These are phyloP conservation scores for Brenthis daphne DNA, from an alignment of 2,888 invertebrate genomes.

Conservation along the genomic window DNA sequence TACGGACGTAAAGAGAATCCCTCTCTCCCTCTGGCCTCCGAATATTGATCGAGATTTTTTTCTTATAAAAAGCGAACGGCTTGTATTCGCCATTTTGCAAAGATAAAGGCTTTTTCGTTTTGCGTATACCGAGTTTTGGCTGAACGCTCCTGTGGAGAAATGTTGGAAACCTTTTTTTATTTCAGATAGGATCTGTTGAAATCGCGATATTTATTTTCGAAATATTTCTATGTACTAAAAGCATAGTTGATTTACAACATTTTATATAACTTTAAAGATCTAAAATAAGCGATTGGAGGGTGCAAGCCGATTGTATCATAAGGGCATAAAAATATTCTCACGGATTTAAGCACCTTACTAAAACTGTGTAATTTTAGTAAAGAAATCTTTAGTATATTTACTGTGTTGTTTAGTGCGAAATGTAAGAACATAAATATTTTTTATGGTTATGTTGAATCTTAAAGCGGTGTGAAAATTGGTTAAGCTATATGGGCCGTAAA, in stretches of 20 bases:
- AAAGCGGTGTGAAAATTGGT: constrained; percentile 3
- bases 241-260: constrained; percentile 27
- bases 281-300: too few species aligned
- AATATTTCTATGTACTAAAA: constrained; percentile 41
- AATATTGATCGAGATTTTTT: constrained; percentile 77
- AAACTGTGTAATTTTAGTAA: too few species aligned
- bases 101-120: constrained; percentile 69
- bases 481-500: neutral
- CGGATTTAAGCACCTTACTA: too few species aligned
- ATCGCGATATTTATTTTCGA: constrained; percentile 46
- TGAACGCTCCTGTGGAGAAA: constrained; percentile 53
- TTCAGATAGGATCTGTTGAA: constrained; percentile 44
- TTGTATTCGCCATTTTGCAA: constrained; percentile 63
- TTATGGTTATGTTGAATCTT: neutral
- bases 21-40: constrained; percentile 58
- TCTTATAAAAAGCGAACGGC: constrained; percentile 58
- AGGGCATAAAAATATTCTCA: too few species aligned
- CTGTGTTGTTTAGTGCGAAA: neutral
- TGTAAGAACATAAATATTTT: constrained; percentile 17
- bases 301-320: neutral
- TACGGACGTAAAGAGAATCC: constrained; percentile 54
- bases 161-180: constrained; percentile 43
- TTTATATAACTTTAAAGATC: constrained; percentile 15
- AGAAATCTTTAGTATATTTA: constrained; percentile 6
- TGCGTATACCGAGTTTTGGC: constrained; percentile 54